These are phyloP conservation scores for Desmophyllum pertusum DNA, from an alignment of 92 coral and sea anemone genomes.

Conservation along the genomic window DNA sequence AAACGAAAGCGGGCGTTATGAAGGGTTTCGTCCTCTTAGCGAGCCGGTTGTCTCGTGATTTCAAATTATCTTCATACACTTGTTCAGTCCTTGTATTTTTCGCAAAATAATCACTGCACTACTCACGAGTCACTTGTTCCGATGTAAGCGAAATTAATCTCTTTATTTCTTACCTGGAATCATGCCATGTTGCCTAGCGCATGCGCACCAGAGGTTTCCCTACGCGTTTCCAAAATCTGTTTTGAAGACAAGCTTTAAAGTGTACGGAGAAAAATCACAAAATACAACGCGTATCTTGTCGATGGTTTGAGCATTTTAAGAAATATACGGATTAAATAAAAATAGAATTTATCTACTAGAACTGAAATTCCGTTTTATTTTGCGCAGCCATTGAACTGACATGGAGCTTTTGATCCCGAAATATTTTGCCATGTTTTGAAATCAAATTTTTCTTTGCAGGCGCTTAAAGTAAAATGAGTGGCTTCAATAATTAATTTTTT, in stretches of 20 bases:
- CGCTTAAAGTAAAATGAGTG: background rate
- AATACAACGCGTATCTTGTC: no score
- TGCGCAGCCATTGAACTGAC: background rate
- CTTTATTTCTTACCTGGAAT: background rate
- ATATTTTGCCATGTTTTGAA: background rate
- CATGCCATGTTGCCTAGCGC: background rate
- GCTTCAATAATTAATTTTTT: background rate
- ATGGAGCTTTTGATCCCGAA: background rate
- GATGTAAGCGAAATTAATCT: slow-evolving; percentile 14
- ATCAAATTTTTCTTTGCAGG: background rate
- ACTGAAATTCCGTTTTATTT: background rate
- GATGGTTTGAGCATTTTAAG: background rate
- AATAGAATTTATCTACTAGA: background rate
- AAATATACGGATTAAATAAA: background rate
- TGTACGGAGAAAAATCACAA: background rate
- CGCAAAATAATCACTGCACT: slow-evolving; percentile 50
- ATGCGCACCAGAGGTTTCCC: slow-evolving; percentile 17
- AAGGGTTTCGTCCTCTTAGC: slow-evolving; percentile 55
- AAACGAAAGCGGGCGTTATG: slow-evolving; percentile 73
- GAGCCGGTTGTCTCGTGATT: slow-evolving; percentile 73
- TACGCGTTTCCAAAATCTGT: background rate
- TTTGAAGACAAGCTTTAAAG: background rate
- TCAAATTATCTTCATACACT: slow-evolving; percentile 38
- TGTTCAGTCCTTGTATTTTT: slow-evolving; percentile 65
- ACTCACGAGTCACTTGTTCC: slow-evolving; percentile 30